A percentile compares a stretch with the other conserved stretches of the same genome.
These are phyloP conservation scores for Alfaro cultratus DNA, from an alignment of 2,797 vertebrate genomes.

Conservation along the genomic window DNA sequence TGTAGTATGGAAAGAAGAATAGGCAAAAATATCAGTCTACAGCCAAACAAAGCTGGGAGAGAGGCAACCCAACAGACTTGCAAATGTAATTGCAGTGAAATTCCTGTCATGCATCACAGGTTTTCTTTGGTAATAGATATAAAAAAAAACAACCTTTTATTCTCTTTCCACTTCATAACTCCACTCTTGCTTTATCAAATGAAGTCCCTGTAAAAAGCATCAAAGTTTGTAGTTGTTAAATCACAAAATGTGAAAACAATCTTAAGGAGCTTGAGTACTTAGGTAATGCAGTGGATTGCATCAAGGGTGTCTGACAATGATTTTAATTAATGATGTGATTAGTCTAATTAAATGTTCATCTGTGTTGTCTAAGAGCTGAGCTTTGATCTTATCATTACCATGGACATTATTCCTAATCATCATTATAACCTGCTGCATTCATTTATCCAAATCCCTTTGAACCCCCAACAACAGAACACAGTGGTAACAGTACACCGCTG, in stretches of 20 bases:
- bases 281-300: neutral
- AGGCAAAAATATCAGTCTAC: neutral
- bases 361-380: constrained; percentile 14
- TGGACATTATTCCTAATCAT: constrained; percentile 46
- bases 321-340: constrained; percentile 32
- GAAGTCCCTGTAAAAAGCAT: neutral
- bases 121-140: neutral
- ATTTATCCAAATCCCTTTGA: constrained; percentile 52
- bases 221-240: neutral
- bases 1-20: neutral
- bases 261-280: neutral
- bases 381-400: constrained; percentile 39
- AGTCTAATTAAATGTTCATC: constrained; percentile 27
- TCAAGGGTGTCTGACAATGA: constrained; percentile 7
- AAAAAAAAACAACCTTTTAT: neutral
- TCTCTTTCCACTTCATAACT: neutral
- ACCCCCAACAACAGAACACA: neutral
- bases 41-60: neutral
- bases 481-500: constrained; percentile 10
- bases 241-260: neutral
- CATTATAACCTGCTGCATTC: constrained; percentile 22
- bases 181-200: neutral
- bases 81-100: neutral
- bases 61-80: neutral
- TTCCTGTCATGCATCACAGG: neutral